Evolutionary conservation across 2,888 invertebrate genomes (phyloP), one percentile per base, ranked within the genome.

Genomic region (Acanthacorydalis orientalis): DNA sequence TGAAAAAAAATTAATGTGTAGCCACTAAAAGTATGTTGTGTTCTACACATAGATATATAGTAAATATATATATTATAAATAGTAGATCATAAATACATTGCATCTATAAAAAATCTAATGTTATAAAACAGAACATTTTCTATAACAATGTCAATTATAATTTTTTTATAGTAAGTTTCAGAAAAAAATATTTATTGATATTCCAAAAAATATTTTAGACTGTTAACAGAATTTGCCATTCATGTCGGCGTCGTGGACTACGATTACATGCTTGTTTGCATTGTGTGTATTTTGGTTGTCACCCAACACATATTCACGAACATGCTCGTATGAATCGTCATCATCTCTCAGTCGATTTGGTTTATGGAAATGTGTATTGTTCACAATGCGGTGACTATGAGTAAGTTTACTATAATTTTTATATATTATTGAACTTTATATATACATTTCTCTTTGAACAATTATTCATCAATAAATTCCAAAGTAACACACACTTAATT

Each of bases 211-310:
- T 39, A 51, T 68, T 69, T 10, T 66, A 87, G 87, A 82, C 85
- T 35, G 73, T 80, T 58, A 77, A 82, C 65, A 83, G 85, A 64
- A 72, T 80, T 53, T 92, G 92, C 67, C 83, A 88, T 56, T 76
- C 79, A 32, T 92, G 92, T 64, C 79, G 82, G 55, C 77, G 77
- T 53, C 75, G 80, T 50, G 83, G 84, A 16, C 79, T 83, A n/a
- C 78, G 87, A 49, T 71, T 89, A 57, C 86, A 85, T 60, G 82
- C 86, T 23, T 90, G 89, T 59, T 72, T 89, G 50, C 86, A 89
- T 58, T 96, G 96, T 69, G 87, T 93, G 56, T 92, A 79, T 68
- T 92, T 96, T 65, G 95, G 88, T 46, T 96, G 96, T 64, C 86
- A 86, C 57, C 78, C 77, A 16, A 75, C 80, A 49, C 95, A 95